Base-by-base conservation (phyloP, 2,113 vertebrate species). In the Cricetomys ansorgei region DNA sequence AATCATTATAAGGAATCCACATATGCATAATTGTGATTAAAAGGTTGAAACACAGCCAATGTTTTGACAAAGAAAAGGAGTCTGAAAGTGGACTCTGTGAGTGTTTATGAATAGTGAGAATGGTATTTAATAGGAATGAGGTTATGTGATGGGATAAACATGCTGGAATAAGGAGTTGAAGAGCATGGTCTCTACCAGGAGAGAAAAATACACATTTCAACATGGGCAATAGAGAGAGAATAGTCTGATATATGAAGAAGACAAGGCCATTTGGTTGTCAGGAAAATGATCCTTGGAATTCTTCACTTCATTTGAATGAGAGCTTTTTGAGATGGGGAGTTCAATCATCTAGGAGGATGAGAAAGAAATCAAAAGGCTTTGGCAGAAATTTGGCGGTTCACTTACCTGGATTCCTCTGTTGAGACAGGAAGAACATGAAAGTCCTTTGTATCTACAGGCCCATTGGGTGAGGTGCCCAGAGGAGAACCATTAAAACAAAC, bases 1-100 rank as follows among this genome's bases (percentile, higher is more conserved):
- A 88, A 80, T 91, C 48, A 37, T 76, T 91, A 75, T 0, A 92
- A 75, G 64, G 62, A 86, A 89, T 94, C 86, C 89, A 59, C 55
- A 67, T 59, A 77, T 50, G n/a, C 34, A 67, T 59, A 79, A 75
- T 73, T 62, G 34, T 73, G 43, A 88, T 67, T 7, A 92, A 94
- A 93, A 79, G 8, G 9, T 40, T n/a, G 37, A 95, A 89, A 43
- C 12, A 40, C 3, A 93, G 67, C 40, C 84, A 72, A 17, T 5
- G 53, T 87, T 96, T 85, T n/a, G n/a, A n/a, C n/a, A 29, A 55
- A 95, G 43, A 65, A 70, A n/a, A 85, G 75, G 25, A 72, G 16
- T 91, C 48, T 79, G 70, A 69, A 85, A 40, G 1, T 59, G 19
- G 23, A 87, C n/a, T n/a, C n/a, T n/a, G n/a, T n/a, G n/a, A 53